phyloP scores from a whole-genome alignment of 1,140 invertebrate genomes.

The Panagrolaimus sp. region DNA sequence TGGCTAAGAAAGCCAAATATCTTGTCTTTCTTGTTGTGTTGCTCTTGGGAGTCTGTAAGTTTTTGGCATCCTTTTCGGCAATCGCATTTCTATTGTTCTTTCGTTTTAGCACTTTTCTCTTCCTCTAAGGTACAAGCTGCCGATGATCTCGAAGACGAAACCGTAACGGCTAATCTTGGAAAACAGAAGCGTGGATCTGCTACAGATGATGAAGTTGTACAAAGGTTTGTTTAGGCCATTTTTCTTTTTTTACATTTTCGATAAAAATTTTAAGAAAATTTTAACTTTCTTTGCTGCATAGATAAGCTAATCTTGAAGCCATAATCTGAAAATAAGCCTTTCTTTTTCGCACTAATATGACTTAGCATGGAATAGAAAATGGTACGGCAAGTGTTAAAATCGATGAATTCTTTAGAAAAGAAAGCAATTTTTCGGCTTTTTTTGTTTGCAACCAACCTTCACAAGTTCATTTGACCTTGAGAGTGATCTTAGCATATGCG shows the following conservation, averaged over 20 bases:
- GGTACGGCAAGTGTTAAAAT: too few species aligned
- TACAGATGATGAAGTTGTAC: constrained; percentile 46
- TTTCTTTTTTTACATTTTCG: background rate
- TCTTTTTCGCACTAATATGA: too few species aligned
- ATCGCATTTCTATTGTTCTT: background rate
- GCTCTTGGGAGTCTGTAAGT: constrained; percentile 6
- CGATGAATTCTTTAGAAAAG: too few species aligned
- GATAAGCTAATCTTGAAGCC: too few species aligned
- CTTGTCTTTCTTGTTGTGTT: constrained; percentile 3
- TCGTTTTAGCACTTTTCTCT: constrained; percentile 22
- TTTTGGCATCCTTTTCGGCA: background rate
- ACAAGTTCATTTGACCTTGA: background rate
- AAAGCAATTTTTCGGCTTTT: too few species aligned
- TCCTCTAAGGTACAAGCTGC: constrained; percentile 25
- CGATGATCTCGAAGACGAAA: constrained; percentile 44
- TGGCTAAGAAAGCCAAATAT: constrained; percentile 6
- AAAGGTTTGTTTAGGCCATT: constrained; percentile 38
- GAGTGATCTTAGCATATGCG: background rate
- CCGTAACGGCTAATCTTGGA: constrained; percentile 16
- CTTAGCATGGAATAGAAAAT: too few species aligned
- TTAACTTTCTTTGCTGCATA: too few species aligned
- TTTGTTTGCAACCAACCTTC: too few species aligned
- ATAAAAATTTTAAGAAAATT: background rate
- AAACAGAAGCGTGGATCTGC: constrained; percentile 33
- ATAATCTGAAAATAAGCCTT: too few species aligned